Evolutionary conservation across 2,113 vertebrate genomes (phyloP), one percentile per base, ranked within the genome.

Genomic region (Eulemur rufifrons): DNA sequence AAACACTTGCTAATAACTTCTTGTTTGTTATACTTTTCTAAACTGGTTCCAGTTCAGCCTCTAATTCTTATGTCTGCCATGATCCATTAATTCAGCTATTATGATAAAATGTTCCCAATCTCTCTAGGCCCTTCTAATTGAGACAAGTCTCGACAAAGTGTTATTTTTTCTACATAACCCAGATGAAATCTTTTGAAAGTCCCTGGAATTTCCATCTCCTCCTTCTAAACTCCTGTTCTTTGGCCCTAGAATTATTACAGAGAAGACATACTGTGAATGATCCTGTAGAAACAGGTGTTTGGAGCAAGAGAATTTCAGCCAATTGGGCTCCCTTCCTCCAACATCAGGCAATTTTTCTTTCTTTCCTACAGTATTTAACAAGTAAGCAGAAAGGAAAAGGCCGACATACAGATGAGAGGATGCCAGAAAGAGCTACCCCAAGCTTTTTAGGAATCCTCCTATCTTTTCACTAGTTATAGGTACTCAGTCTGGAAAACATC

Each of bases 321-420:
- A 86, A 61, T 2, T 81, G 25, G 20, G 86, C 42, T 85, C 39
- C 61, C 54, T 42, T 74, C 54, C 14, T 64, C 66, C 54, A 87
- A 73, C 1, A 92, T 42, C n/a, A 98, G 56, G 63, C 59, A 89
- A 69, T 42, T 96, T 96, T 77, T 69, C 71, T 89, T 69, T 94
- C 66, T 71, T 91, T 37, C n/a, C 82, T 74, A 95, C 9, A 89
- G 50, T 80, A 95, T 69, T 95, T 80, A 89, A 71, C 77, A 90
- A 96, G 89, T 54, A 88, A 93, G 34, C 27, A 86, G 50, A 89
- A 27, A 77, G 13, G 64, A 76, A 95, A 76, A 86, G 69, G 21
- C 34, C 37, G 20, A 77, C 32, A 83, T 21, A 91, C 47, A 89
- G 9, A 95, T 69, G 68, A 96, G n/a, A 86, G 32, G 52, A 63